Conservation (phyloP, 2,113 vertebrate species). For the Corythornis madagascariensis region DNA sequence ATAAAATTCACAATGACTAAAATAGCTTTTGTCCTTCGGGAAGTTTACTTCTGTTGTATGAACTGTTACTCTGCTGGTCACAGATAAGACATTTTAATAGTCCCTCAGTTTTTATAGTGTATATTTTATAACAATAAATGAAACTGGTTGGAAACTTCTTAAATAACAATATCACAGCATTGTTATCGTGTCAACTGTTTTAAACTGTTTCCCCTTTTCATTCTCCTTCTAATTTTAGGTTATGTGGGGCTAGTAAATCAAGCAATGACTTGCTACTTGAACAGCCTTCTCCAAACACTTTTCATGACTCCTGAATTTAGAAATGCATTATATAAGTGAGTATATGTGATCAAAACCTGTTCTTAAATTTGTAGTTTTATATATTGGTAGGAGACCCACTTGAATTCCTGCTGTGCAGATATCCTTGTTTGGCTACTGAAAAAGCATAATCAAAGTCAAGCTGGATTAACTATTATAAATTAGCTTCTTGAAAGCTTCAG, state of each 20-base stretch:
- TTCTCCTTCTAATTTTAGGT: conserved; percentile 76
- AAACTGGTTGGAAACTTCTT: background rate
- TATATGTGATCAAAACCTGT: conserved; percentile 16
- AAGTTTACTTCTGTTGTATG: background rate
- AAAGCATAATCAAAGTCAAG: background rate
- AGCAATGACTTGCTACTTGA: conserved; percentile 99
- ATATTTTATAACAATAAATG: background rate
- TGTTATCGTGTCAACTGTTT: background rate
- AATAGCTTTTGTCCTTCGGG: background rate
- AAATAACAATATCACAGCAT: background rate
- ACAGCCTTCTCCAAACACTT: conserved; percentile 97
- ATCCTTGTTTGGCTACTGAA: background rate
- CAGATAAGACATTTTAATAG: background rate
- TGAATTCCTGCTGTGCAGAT: background rate
- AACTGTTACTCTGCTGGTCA: background rate
- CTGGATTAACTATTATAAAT: background rate
- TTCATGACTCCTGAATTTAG: conserved; percentile 99
- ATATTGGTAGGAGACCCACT: background rate
- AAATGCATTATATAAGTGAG: conserved; percentile 98
- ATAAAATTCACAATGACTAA: background rate
- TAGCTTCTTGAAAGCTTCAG: background rate
- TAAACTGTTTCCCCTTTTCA: background rate
- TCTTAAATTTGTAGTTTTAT: background rate
- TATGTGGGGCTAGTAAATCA: conserved; percentile 99
- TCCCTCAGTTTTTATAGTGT: background rate